Evolutionary conservation across 2,113 vertebrate species (phyloP).

Genomic region (Chionomys nivalis): DNA sequence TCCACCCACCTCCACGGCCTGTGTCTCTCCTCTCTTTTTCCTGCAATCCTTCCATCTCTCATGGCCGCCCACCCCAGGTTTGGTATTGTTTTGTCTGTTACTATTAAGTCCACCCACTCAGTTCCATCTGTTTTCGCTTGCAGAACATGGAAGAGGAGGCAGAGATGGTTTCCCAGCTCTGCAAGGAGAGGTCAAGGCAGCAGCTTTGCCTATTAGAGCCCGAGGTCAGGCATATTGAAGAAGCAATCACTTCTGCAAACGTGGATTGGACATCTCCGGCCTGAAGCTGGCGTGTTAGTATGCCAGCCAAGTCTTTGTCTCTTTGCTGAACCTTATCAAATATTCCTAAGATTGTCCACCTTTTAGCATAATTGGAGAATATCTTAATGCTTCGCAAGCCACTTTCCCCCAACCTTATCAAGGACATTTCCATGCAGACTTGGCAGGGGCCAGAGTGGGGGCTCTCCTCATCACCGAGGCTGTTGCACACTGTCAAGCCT

Average conservation of each 20-base stretch:
- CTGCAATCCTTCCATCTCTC: background rate
- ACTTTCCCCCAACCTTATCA: conserved; percentile 73
- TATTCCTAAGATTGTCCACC: conserved; percentile 73
- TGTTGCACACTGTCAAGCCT: conserved; percentile 54
- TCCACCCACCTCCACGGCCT: too few relatives aligned
- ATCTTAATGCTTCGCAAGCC: conserved; percentile 67
- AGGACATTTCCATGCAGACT: conserved; percentile 56
- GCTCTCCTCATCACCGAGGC: conserved; percentile 21
- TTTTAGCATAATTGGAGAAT: conserved; percentile 78
- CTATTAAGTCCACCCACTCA: background rate
- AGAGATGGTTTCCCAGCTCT: background rate
- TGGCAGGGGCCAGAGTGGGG: conserved; percentile 68
- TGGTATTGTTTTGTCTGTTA: background rate
- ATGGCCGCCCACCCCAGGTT: background rate
- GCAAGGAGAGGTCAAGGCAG: background rate
- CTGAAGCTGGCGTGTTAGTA: conserved; percentile 64
- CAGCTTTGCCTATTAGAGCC: background rate
- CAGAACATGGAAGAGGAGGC: background rate
- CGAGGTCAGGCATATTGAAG: conserved; percentile 48
- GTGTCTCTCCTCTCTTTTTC: background rate
- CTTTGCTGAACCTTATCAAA: conserved; percentile 76
- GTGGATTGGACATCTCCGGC: background rate
- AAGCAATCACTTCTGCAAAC: conserved; percentile 47
- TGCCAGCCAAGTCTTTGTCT: conserved; percentile 73
- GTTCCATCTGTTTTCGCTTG: conserved; percentile 1